phyloP scores from a whole-genome alignment of 2,797 vertebrate species.

The Sebastes iracundus region DNA sequence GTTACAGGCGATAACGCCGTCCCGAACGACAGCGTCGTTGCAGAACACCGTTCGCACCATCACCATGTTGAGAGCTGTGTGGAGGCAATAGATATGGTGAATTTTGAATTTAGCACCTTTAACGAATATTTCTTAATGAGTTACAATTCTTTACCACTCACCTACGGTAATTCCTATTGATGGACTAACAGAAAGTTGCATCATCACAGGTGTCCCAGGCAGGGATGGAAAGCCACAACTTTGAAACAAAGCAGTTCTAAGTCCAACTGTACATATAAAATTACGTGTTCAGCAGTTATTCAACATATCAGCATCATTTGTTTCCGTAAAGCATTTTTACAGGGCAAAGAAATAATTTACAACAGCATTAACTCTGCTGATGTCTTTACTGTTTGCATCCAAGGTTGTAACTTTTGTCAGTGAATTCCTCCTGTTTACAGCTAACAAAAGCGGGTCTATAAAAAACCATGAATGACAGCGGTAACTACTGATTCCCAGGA shows the following conservation, averaged over 20 bases:
- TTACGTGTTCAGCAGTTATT: neutral
- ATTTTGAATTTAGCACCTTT: neutral
- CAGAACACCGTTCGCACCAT: no score
- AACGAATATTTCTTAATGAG: neutral
- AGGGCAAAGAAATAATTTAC: slow-evolving; percentile 3
- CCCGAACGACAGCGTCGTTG: no score
- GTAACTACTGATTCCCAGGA: neutral
- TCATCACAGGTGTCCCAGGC: neutral
- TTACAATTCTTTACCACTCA: neutral
- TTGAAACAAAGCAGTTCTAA: neutral
- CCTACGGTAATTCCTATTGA: neutral
- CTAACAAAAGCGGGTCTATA: slow-evolving; percentile 14
- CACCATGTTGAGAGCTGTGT: no score
- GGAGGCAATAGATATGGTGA: no score
- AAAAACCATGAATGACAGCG: slow-evolving; percentile 18
- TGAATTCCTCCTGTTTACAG: slow-evolving; percentile 19
- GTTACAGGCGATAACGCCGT: no score
- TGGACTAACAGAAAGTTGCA: neutral
- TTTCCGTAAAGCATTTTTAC: neutral
- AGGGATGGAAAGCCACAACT: neutral
- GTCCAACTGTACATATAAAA: neutral
- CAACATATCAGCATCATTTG: neutral
- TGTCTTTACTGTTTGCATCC: slow-evolving; percentile 17
- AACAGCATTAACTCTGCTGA: neutral
- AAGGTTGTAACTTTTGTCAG: slow-evolving; percentile 29